Conservation (phyloP, 2,888 invertebrate species). For the Tholera decimalis region DNA sequence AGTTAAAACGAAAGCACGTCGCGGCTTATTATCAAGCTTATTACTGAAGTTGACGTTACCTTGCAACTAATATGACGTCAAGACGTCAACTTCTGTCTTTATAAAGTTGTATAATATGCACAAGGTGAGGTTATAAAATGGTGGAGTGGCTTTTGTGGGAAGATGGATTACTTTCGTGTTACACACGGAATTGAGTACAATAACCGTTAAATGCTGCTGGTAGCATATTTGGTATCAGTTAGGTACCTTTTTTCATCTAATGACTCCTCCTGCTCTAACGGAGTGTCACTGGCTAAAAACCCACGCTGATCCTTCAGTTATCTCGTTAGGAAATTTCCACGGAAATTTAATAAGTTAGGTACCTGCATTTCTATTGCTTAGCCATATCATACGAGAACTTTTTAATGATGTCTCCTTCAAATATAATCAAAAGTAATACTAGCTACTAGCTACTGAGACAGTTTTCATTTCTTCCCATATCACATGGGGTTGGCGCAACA, state of each 20-base stretch:
- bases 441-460: too few relatives aligned
- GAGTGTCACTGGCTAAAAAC: too few relatives aligned
- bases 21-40: constrained; percentile 41
- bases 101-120: constrained; percentile 35
- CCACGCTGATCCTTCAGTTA: too few relatives aligned
- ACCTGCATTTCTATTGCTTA: neutral
- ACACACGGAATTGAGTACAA: neutral
- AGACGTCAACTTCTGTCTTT: constrained; percentile 35
- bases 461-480: too few relatives aligned
- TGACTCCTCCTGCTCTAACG: too few relatives aligned
- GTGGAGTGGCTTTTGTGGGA: constrained; percentile 2
- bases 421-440: neutral
- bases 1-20: constrained; percentile 44
- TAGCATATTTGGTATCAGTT: neutral
- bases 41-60: constrained; percentile 54
- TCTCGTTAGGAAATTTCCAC: too few relatives aligned
- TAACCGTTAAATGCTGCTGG: constrained; percentile 7
- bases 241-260: too few relatives aligned
- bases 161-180: constrained; percentile 14
- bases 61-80: constrained; percentile 48
- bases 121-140: constrained; percentile 14
- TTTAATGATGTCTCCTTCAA: neutral
- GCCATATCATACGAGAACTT: neutral
- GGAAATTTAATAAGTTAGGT: too few relatives aligned
- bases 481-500: too few relatives aligned